Base-by-base conservation (phyloP, 1,140 invertebrate genomes). In the Plodia interpunctella region DNA sequence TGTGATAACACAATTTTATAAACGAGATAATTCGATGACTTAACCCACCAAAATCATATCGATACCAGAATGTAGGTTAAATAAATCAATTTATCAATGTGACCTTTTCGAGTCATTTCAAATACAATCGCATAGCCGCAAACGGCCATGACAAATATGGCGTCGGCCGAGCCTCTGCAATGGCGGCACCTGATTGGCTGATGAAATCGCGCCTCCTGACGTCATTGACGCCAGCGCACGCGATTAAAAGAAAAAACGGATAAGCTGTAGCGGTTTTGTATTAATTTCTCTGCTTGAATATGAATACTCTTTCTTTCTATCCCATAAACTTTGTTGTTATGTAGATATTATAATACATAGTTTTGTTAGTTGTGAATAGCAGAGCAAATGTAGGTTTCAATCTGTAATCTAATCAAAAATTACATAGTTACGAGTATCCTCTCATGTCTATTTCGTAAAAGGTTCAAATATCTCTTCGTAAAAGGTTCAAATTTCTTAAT, bases 191-290 rank as follows among this genome's bases (percentile, higher is more conserved):
- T 66, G 74, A 87, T 87, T 87, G 80, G 81, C 15, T 49, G 66
- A 66, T 0, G 32, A n/a, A 28, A 73, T 44, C 80, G 72, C 58
- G 78, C 81, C 83, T 83, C 76, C 68, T 82, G 79, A 83, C 79
- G 80, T 83, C 78, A 83, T 60, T 50, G 55, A 67, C 69, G 67
- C 74, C 18, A n/a, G 75, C 79, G 80, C 81, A 78, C 55, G 62
- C 62, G 62, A 65, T 70, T 65, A 68, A 62, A 60, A 58, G 56
- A 62, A 67, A 73, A 65, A 65, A 57, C 20, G 52, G 32, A 55
- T 25, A 55, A 15, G 58, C 56, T 20, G 32, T 15, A 50, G 56
- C 56, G 56, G 6, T 49, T 57, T 25, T 25, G 21, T 25, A 25
- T 57, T 13, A 30, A 10, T 54, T 32, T 32, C 30, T 32, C 10